These are phyloP conservation scores for Poeciliopsis prolifica DNA, from an alignment of 2,113 vertebrate species.

Conservation along the genomic window DNA sequence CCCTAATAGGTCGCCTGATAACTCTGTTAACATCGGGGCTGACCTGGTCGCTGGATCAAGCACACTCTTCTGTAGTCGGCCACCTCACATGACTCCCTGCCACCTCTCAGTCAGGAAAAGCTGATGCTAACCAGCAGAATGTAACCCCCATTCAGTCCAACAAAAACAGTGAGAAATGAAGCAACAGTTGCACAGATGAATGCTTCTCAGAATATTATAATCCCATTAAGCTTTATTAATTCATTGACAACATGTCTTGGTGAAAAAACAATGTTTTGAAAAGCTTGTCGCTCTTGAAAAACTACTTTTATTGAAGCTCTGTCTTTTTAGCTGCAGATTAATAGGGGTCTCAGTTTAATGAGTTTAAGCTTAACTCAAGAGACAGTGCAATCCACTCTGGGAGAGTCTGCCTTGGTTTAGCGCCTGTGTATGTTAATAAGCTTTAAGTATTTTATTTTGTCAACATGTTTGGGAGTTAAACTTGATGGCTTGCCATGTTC, in stretches of 20 bases:
- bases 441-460: slow-evolving; percentile 62
- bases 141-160: not conserved
- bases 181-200: slow-evolving; percentile 23
- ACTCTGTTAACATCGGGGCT: slow-evolving; percentile 75
- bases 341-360: slow-evolving; percentile 63
- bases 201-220: slow-evolving; percentile 53
- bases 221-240: slow-evolving; percentile 56
- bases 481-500: slow-evolving; percentile 40
- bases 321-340: slow-evolving; percentile 50
- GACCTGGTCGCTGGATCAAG: slow-evolving; percentile 70
- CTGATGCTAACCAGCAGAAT: slow-evolving; percentile 27
- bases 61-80: slow-evolving; percentile 44
- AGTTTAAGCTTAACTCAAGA: slow-evolving; percentile 54
- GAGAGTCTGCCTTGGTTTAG: slow-evolving; percentile 50
- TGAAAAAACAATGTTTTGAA: slow-evolving; percentile 6
- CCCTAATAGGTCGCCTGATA: slow-evolving; percentile 80
- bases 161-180: slow-evolving; percentile 1
- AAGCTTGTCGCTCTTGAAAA: slow-evolving; percentile 47
- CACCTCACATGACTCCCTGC: slow-evolving; percentile 44
- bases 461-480: slow-evolving; percentile 49
- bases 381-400: slow-evolving; percentile 47
- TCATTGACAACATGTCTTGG: slow-evolving; percentile 42
- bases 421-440: slow-evolving; percentile 57
- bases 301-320: slow-evolving; percentile 24
- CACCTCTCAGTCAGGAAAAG: slow-evolving; percentile 36